A percentile compares a stretch with the other conserved stretches of the same genome.
These are phyloP conservation scores for Strix aluco DNA, from an alignment of 2,113 vertebrate genomes.

Conservation along the genomic window DNA sequence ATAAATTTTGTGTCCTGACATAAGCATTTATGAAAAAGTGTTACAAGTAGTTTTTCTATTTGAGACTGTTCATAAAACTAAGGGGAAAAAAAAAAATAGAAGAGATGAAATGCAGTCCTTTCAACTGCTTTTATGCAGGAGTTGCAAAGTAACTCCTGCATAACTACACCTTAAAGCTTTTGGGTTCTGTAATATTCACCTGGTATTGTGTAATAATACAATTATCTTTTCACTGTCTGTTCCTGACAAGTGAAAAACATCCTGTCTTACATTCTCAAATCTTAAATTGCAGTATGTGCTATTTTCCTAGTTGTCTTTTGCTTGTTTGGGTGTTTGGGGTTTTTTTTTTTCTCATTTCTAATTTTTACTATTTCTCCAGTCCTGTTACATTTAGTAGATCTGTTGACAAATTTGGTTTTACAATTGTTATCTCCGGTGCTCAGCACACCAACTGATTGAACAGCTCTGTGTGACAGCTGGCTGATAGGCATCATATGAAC, in stretches of 20 bases:
- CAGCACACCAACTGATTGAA: neutral
- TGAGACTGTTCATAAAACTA: neutral
- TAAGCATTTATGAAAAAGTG: neutral
- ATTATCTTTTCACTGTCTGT: neutral
- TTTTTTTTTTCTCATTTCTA: neutral
- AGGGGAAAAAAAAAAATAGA: neutral
- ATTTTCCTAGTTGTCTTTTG: neutral
- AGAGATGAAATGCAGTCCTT: neutral
- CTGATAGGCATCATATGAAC: neutral
- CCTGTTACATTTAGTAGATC: neutral
- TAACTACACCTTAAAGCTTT: neutral
- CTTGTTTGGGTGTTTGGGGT: too few species aligned
- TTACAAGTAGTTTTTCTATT: neutral
- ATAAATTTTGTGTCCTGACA: neutral
- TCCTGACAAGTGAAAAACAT: neutral
- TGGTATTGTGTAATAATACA: neutral
- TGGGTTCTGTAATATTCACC: neutral
- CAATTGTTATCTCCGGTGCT: neutral
- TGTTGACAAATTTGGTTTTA: neutral
- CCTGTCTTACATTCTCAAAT: neutral
- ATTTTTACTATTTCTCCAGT: neutral
- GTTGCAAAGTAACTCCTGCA: neutral
- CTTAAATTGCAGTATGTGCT: neutral
- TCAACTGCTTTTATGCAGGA: neutral
- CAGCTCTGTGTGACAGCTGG: neutral